Conservation (phyloP, 2,113 vertebrate species). For the Arizona elegans region DNA sequence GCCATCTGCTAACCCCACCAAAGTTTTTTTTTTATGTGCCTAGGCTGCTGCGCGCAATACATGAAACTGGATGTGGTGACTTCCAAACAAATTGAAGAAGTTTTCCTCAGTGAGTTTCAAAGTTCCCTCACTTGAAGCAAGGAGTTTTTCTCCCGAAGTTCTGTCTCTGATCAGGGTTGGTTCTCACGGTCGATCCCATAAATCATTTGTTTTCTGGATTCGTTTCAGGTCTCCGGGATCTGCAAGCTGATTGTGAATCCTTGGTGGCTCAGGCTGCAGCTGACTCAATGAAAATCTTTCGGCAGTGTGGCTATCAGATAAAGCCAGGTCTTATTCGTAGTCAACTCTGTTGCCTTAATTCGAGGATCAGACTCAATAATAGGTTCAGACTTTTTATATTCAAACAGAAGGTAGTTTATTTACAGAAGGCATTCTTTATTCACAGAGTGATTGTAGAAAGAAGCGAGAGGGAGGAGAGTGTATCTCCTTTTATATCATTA, state of each 20-base stretch:
- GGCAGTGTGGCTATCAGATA: neutral
- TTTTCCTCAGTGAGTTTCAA: neutral
- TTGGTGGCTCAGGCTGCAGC: neutral
- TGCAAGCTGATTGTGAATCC: neutral
- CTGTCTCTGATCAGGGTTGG: neutral
- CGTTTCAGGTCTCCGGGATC: neutral
- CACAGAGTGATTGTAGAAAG: too few species aligned
- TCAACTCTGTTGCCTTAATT: too few species aligned
- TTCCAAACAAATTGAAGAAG: neutral
- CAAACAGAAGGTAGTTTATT: too few species aligned
- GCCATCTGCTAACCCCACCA: neutral
- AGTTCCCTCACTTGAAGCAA: neutral
- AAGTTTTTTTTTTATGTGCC: neutral
- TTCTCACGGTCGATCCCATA: fast-evolving
- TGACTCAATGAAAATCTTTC: fast-evolving
- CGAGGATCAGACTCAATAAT: too few species aligned
- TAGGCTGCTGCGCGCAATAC: too few species aligned
- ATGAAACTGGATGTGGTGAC: neutral
- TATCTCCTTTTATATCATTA: too few species aligned
- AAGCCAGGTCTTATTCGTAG: neutral
- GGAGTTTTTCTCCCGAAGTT: neutral
- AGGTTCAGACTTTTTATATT: too few species aligned
- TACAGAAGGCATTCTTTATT: too few species aligned
- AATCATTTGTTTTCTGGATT: neutral
- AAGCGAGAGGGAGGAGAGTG: too few species aligned